These are phyloP conservation scores for Semaprochilodus insignis DNA, from an alignment of 2,797 vertebrate genomes.

Conservation along the genomic window DNA sequence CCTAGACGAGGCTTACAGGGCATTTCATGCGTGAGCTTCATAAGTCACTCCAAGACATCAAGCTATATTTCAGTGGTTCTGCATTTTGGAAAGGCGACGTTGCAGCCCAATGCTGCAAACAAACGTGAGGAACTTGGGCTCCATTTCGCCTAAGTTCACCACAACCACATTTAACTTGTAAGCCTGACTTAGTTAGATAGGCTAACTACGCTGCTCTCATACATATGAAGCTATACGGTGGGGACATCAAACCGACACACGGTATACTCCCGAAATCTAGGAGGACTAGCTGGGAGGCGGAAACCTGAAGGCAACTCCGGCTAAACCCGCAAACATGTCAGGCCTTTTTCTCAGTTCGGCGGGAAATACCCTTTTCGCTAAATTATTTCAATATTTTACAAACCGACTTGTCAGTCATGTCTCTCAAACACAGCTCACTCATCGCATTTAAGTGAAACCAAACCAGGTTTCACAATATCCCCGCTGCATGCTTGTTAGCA, in stretches of 20 bases:
- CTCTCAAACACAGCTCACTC: background rate
- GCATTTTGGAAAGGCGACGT: too few species aligned
- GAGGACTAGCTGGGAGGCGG: background rate
- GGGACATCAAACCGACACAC: too few species aligned
- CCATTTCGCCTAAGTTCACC: too few species aligned
- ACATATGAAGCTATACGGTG: too few species aligned
- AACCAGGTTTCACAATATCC: background rate
- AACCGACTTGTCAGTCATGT: background rate
- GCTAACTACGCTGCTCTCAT: too few species aligned
- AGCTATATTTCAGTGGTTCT: too few species aligned
- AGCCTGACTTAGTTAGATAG: too few species aligned
- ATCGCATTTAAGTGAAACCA: too few species aligned
- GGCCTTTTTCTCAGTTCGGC: background rate
- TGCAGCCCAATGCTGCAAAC: background rate
- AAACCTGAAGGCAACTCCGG: background rate
- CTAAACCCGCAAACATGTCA: background rate
- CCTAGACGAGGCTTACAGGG: too few species aligned
- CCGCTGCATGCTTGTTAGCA: background rate
- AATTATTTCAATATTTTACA: background rate
- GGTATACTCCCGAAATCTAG: background rate
- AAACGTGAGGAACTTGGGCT: background rate
- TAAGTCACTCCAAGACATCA: too few species aligned
- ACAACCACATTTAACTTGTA: too few species aligned
- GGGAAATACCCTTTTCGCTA: background rate
- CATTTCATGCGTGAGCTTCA: too few species aligned